These are phyloP conservation scores for Willisornis vidua DNA, from an alignment of 2,113 vertebrate species.

Conservation along the genomic window DNA sequence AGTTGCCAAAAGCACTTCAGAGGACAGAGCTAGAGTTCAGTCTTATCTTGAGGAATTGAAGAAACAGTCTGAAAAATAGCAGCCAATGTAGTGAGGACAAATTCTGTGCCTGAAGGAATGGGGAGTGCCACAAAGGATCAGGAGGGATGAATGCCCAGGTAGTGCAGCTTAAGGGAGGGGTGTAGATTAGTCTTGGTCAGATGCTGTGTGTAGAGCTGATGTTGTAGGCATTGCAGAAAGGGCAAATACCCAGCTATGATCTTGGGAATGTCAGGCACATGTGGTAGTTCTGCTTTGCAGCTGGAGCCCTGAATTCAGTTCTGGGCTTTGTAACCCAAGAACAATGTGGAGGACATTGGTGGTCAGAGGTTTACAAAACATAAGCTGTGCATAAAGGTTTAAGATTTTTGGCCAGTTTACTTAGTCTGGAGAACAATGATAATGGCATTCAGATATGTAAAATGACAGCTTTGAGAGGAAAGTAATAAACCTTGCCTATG, in stretches of 20 bases:
- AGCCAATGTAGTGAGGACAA: not conserved
- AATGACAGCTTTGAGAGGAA: not conserved
- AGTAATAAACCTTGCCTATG: not conserved
- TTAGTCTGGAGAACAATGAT: not conserved
- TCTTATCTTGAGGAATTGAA: not conserved
- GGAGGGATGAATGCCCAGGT: not conserved
- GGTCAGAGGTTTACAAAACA: not conserved
- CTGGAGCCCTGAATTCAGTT: not conserved
- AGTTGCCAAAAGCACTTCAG: not conserved
- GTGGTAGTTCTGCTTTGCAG: not conserved
- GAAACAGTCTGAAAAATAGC: not conserved
- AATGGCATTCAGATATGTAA: not conserved
- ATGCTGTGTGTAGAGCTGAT: not conserved
- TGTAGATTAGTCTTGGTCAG: not conserved
- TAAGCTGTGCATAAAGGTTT: not conserved
- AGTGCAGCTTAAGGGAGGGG: not conserved
- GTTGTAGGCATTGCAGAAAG: not conserved
- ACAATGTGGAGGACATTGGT: not conserved
- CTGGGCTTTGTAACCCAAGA: not conserved
- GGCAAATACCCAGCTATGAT: not conserved
- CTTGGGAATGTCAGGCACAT: not conserved
- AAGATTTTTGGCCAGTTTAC: not conserved
- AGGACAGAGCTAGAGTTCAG: not conserved
- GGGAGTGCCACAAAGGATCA: not conserved
- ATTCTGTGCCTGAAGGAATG: not conserved